Evolutionary conservation across 2,797 vertebrate species (phyloP).

Genomic region (Buphagus erythrorhynchus): DNA sequence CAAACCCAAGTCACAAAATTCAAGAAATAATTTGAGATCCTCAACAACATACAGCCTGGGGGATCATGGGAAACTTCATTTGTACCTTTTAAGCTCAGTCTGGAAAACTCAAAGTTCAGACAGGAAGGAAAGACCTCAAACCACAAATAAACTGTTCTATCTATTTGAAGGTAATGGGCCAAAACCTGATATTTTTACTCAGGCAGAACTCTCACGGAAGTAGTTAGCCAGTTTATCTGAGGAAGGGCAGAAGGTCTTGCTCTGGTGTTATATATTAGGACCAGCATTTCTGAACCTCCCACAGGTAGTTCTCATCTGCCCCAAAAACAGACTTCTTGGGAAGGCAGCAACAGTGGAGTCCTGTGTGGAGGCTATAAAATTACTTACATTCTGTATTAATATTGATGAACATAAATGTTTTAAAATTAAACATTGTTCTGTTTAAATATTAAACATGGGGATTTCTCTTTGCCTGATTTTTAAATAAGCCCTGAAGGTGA

Average conservation of each 20-base stretch:
- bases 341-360: neutral
- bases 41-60: neutral
- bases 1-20: neutral
- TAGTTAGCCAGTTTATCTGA: neutral
- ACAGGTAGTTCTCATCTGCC: neutral
- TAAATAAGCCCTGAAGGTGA: conserved; percentile 16
- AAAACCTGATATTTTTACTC: conserved; percentile 15
- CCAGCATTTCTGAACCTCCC: neutral
- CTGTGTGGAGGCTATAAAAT: conserved; percentile 29
- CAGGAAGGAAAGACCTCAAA: conserved; percentile 40
- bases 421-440: conserved; percentile 39
- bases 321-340: neutral
- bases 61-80: neutral
- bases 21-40: neutral
- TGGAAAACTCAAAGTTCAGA: conserved; percentile 8
- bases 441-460: conserved; percentile 62
- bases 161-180: conserved; percentile 46
- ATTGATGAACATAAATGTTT: conserved; percentile 51
- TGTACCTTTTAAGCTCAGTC: neutral
- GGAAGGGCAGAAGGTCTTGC: neutral
- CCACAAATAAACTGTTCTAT: conserved; percentile 45
- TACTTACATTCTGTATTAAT: conserved; percentile 42
- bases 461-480: conserved; percentile 50
- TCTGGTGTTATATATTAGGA: neutral
- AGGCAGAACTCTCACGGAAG: conserved; percentile 19